Conservation (phyloP, 2,797 vertebrate genomes). For the Schizothorax lantsangensis region DNA sequence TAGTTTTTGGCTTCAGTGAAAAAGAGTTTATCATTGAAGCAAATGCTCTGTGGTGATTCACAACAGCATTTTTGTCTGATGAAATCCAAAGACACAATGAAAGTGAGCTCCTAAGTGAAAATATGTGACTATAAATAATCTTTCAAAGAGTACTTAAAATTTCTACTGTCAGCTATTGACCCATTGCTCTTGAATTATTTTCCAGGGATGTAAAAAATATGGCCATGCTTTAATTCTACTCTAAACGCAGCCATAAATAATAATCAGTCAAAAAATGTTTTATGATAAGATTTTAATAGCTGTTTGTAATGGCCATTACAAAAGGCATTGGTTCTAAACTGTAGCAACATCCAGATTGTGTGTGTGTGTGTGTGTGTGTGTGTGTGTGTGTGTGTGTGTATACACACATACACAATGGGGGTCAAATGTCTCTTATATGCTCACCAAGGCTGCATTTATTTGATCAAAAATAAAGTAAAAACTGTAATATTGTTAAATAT, state of each 20-base stretch:
- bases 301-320: not conserved
- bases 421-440: not conserved
- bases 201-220: constrained; percentile 2
- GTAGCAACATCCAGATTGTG: not conserved
- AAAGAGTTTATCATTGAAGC: not conserved
- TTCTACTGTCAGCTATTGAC: constrained; percentile 18
- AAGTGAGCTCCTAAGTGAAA: constrained; percentile 8
- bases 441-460: not conserved
- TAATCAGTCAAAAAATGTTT: not conserved
- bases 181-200: not conserved
- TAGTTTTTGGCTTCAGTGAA: not conserved
- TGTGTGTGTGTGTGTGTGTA: not conserved
- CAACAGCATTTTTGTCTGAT: constrained; percentile 25
- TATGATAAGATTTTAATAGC: constrained; percentile 7
- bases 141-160: constrained; percentile 2
- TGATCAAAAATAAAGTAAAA: not conserved
- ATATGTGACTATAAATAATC: constrained; percentile 25
- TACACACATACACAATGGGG: too few relatives aligned
- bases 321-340: not conserved
- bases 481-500: not conserved
- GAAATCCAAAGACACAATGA: constrained; percentile 25
- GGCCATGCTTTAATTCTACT: not conserved
- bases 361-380: not conserved
- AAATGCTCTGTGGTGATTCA: not conserved
- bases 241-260: not conserved